Evolutionary conservation across 53 echinoderm and acorn worm species (phyloP).

Genomic region (Apostichopus leukothele): DNA sequence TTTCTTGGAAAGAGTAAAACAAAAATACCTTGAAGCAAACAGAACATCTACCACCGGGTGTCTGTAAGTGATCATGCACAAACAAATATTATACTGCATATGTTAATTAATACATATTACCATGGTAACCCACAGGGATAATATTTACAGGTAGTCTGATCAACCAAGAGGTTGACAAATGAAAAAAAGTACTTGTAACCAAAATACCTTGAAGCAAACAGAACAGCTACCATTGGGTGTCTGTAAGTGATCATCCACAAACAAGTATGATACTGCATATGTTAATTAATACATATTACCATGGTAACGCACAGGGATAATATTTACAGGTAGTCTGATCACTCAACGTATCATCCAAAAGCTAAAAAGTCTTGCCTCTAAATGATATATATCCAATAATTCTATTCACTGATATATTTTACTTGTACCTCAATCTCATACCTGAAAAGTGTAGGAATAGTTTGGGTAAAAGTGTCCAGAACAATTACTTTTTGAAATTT

Average conservation of each 20-base stretch:
- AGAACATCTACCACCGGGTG: not conserved
- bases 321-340: no score
- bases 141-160: no score
- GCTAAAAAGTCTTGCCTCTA: no score
- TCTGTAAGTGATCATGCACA: not conserved
- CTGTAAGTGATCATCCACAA: not conserved
- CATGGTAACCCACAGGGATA: not conserved
- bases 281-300: not conserved
- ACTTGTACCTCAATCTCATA: no score
- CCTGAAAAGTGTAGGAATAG: no score
- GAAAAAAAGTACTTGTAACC: not conserved
- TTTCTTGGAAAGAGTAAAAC: not conserved
- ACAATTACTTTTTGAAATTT: no score
- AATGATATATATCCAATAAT: no score
- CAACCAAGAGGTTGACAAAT: no score
- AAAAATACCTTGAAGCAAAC: not conserved
- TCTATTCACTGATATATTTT: no score
- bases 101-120: not conserved
- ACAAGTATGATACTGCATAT: not conserved
- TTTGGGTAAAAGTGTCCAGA: no score
- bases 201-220: not conserved
- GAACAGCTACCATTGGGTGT: not conserved
- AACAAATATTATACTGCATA: not conserved
- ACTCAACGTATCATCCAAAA: no score
- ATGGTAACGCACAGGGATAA: not conserved